Conservation (phyloP, 2,888 invertebrate genomes). For the Leptopterna dolabrata region DNA sequence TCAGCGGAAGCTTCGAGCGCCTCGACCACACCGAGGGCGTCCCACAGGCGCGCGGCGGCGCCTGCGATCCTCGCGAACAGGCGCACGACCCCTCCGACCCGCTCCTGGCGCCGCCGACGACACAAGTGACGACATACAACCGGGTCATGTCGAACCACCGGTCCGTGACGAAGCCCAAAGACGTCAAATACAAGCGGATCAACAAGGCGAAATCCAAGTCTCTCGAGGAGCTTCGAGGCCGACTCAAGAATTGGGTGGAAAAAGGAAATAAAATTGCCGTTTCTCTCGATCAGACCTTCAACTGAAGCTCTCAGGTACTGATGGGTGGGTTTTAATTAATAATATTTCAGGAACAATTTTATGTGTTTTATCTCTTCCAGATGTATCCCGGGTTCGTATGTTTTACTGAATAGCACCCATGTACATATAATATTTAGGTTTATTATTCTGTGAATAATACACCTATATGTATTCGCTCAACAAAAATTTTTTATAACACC, state of each 20-base stretch:
- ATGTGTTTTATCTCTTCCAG: too few species aligned
- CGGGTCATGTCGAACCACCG: slow-evolving; percentile 91
- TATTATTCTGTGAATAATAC: too few species aligned
- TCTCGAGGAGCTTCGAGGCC: slow-evolving; percentile 83
- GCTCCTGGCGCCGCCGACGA: slow-evolving; percentile 36
- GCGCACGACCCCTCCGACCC: slow-evolving; percentile 59
- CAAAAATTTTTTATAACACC: too few species aligned
- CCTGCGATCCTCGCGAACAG: slow-evolving; percentile 68
- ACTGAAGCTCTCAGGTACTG: slow-evolving; percentile 54
- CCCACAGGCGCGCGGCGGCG: slow-evolving; percentile 61
- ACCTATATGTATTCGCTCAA: too few species aligned
- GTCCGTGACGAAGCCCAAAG: slow-evolving; percentile 90
- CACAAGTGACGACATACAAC: slow-evolving; percentile 79
- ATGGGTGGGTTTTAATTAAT: too few species aligned
- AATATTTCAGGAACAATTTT: too few species aligned
- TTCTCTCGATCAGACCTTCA: slow-evolving; percentile 74
- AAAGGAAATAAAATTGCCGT: slow-evolving; percentile 78
- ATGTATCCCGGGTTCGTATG: too few species aligned
- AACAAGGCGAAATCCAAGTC: slow-evolving; percentile 92
- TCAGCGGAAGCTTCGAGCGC: slow-evolving; percentile 69
- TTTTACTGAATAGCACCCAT: too few species aligned
- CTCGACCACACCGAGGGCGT: slow-evolving; percentile 66
- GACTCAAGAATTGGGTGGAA: slow-evolving; percentile 87
- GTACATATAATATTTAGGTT: too few species aligned
- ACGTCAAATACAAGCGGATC: slow-evolving; percentile 90